Base-by-base conservation (phyloP, 2,113 vertebrate species). In the Oriolus oriolus region DNA sequence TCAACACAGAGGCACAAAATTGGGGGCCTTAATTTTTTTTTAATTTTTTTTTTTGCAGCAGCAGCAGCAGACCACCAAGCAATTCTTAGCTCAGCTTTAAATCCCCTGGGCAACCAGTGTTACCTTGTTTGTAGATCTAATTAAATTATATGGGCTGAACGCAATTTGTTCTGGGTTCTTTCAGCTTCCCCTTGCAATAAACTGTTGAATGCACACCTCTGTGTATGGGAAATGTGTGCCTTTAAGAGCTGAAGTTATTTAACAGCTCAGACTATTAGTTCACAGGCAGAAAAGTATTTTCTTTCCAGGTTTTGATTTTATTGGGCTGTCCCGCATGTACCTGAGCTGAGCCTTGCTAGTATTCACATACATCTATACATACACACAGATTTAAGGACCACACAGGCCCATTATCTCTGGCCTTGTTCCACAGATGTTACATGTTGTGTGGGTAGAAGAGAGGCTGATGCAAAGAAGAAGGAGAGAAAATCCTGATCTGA, bases 61-160 rank as follows among this genome's bases (percentile, higher is more conserved):
- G n/a, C n/a, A n/a, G 4, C 64, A 71, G 56, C 80, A 96, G 96
- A 96, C 96, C 96, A 96, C 95, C 96, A 96, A 92, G 93, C 60
- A 92, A 86, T 89, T 90, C 92, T 84, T 94, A 75, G 69, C 45
- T 53, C 79, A 75, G 90, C 92, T 89, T 92, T 84, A 94, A 96
- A 42, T 97, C 96, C 96, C 96, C 78, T 95, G 94, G 96, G 96
- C 96, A 96, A 97, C 69, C 94, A 96, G 95, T 96, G 95, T 96
- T 97, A 97, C 96, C 96, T 95, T 96, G 96, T 97, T 96, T 96
- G 96, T 97, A 96, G 96, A 93, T 95, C 96, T 96, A 96, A 96
- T 97, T 97, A 97, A 96, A 96, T 96, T 97, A 96, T 97, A 97
- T 94, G 87, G 84, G 93, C 96, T 96, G 94, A 95, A 97, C 2